Percentiles rank a stretch among this genome's conserved stretches.
These are phyloP conservation scores for Corythaeola cristata DNA, from an alignment of 2,113 vertebrate species.

Conservation along the genomic window DNA sequence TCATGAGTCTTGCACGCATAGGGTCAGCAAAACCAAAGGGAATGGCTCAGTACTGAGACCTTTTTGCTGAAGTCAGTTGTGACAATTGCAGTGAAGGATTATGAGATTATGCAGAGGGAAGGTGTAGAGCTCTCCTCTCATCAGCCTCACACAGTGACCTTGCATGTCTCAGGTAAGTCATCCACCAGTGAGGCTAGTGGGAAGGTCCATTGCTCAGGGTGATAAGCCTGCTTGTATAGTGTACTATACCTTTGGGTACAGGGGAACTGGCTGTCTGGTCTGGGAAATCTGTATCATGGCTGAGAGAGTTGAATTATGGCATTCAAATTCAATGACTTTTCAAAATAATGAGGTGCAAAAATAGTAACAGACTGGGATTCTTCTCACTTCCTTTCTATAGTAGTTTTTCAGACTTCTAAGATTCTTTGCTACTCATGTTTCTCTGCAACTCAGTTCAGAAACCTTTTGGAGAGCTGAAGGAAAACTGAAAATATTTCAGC, in stretches of 20 bases:
- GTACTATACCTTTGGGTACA: not conserved
- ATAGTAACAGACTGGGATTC: not conserved
- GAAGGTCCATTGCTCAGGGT: not conserved
- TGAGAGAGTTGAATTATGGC: not conserved
- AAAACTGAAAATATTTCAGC: not conserved
- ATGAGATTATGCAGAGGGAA: not conserved
- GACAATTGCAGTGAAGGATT: not conserved
- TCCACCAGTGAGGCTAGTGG: not conserved
- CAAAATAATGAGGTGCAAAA: not conserved
- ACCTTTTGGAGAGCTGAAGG: not conserved
- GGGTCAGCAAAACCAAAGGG: not conserved
- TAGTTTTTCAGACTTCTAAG: not conserved
- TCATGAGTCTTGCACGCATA: not conserved
- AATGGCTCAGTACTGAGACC: rapidly evolving
- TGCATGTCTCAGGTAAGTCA: not conserved
- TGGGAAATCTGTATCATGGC: not conserved
- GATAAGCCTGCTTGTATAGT: not conserved
- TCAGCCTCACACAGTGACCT: not conserved
- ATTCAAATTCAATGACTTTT: not conserved
- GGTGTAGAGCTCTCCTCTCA: not conserved
- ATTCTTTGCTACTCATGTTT: not conserved
- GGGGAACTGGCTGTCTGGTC: not conserved
- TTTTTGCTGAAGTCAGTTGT: not conserved
- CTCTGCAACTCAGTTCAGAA: not conserved
- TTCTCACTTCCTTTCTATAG: not conserved